Evolutionary conservation across 2,797 vertebrate species (phyloP).

Genomic region (Eospalax fontanierii): DNA sequence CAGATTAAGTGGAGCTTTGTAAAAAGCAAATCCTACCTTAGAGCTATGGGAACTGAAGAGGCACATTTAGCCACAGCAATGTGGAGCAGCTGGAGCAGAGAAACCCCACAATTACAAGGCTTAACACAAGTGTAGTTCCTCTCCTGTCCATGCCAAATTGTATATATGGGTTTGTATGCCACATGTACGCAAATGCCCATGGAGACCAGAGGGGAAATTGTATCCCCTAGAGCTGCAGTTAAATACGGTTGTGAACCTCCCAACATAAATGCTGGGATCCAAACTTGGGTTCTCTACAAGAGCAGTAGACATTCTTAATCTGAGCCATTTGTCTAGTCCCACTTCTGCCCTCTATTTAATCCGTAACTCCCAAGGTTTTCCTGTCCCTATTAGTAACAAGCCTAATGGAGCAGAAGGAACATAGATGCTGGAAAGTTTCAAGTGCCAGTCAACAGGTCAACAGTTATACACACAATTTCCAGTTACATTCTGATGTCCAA

Average conservation of each 20-base stretch:
- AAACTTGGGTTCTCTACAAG: neutral
- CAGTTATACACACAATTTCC: neutral
- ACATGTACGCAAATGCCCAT: neutral
- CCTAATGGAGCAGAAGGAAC: neutral
- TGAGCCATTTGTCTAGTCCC: neutral
- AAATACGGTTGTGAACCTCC: neutral
- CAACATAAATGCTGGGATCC: neutral
- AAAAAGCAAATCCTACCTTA: constrained; percentile 59
- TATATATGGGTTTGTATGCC: neutral
- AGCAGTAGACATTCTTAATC: neutral
- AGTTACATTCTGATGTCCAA: neutral
- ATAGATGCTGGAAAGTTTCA: neutral
- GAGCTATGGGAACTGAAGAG: neutral
- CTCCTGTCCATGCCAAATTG: neutral
- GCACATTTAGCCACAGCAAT: neutral
- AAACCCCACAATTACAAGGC: neutral
- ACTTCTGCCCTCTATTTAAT: neutral
- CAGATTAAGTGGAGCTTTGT: constrained; percentile 40
- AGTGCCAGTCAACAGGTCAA: neutral
- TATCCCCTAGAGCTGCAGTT: neutral
- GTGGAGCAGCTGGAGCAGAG: constrained; percentile 39
- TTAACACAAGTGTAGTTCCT: neutral
- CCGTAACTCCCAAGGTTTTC: neutral
- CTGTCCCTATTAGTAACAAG: neutral
- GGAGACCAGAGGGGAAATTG: neutral